Evolutionary conservation across 2,113 vertebrate genomes (phyloP).

Genomic region (Equus quagga): DNA sequence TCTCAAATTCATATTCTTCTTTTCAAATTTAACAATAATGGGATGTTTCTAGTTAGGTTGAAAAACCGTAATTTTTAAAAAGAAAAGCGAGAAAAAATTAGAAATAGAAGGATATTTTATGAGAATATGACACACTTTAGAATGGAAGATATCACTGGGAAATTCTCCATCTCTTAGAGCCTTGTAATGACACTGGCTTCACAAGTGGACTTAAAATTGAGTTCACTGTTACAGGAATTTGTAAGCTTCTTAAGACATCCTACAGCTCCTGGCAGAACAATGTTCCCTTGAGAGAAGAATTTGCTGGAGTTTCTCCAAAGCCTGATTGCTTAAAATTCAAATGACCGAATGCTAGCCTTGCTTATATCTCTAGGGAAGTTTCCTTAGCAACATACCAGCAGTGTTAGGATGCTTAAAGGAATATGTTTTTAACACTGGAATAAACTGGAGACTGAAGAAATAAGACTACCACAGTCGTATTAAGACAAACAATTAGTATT

Average conservation of each 20-base stretch:
- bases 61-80: not conserved
- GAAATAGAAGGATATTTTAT: not conserved
- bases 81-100: not conserved
- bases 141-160: not conserved
- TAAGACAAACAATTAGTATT: not conserved
- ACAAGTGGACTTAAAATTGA: not conserved
- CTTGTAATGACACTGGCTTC: not conserved
- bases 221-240: not conserved
- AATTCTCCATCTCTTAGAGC: not conserved
- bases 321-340: constrained; percentile 17
- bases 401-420: not conserved
- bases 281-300: constrained; percentile 7
- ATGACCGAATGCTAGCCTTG: not conserved
- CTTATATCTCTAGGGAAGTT: constrained; percentile 49
- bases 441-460: not conserved
- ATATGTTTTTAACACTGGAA: not conserved
- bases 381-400: constrained; percentile 25
- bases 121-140: not conserved
- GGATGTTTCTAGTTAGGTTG: not conserved
- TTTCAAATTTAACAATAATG: constrained; percentile 19
- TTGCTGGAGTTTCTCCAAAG: constrained; percentile 39
- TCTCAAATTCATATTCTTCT: not conserved
- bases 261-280: not conserved
- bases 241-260: constrained; percentile 19
- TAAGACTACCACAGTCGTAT: not conserved